A percentile compares a stretch with the other conserved stretches of the same genome.
phyloP scores from a whole-genome alignment of 2,888 invertebrate species.

The Epistrophella euchroma region DNA sequence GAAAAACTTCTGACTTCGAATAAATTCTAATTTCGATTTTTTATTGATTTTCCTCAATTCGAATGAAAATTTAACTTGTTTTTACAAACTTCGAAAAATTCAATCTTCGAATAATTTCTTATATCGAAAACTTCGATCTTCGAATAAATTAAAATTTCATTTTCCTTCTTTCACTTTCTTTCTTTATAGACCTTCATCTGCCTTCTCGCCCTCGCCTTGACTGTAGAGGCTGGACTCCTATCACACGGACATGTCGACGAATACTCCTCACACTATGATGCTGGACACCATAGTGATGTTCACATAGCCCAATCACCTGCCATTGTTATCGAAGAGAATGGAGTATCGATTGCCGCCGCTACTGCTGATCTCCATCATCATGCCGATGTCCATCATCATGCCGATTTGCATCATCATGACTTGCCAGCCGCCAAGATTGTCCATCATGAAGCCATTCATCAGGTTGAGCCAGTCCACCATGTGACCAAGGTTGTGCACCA shows the following conservation, averaged over 20 bases:
- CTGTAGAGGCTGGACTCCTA: constrained; percentile 80
- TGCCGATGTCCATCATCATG: constrained; percentile 77
- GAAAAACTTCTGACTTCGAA: background rate
- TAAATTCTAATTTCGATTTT: background rate
- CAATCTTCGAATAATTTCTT: no score
- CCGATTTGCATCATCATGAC: constrained; percentile 76
- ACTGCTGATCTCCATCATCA: constrained; percentile 76
- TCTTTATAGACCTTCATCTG: constrained; percentile 79
- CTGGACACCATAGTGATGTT: constrained; percentile 79
- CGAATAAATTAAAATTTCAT: background rate
- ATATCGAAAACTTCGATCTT: constrained; percentile 2
- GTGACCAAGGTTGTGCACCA: constrained; percentile 82
- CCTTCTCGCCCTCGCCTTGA: constrained; percentile 80
- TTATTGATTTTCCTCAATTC: no score
- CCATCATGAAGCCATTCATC: constrained; percentile 82
- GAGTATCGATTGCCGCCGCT: constrained; percentile 74
- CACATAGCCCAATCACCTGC: constrained; percentile 81
- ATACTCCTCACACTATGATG: constrained; percentile 77
- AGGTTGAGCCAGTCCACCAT: constrained; percentile 82
- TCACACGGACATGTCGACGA: constrained; percentile 79
- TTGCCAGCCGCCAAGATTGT: constrained; percentile 80
- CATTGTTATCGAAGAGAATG: constrained; percentile 79
- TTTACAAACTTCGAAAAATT: background rate
- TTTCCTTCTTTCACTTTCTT: background rate
- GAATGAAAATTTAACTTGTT: background rate